phyloP scores from a whole-genome alignment of 1,140 invertebrate species.

The Sitobion miscanthi region DNA sequence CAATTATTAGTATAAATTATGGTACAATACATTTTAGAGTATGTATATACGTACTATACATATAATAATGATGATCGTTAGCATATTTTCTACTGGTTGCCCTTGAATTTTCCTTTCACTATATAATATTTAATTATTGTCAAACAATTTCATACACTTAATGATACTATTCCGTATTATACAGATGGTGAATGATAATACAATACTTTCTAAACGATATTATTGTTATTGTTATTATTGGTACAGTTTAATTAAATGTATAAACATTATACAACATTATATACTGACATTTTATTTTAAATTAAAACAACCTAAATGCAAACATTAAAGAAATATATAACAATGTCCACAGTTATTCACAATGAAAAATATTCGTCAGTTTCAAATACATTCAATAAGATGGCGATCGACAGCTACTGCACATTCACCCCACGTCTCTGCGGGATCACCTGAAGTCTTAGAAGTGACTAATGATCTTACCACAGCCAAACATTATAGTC shows the following conservation, averaged over 20 bases:
- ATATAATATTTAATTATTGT: neutral
- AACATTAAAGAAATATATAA: neutral
- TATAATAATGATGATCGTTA: neutral
- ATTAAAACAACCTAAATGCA: neutral
- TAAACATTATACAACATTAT: neutral
- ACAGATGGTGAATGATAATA: neutral
- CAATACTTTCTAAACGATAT: neutral
- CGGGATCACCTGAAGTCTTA: neutral
- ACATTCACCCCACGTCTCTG: neutral
- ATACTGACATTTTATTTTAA: no score
- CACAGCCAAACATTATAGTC: constrained; percentile 68
- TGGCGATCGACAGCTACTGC: constrained; percentile 35
- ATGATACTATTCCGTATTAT: neutral
- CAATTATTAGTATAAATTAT: neutral
- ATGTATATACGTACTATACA: no score
- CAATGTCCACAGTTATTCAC: neutral
- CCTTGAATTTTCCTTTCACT: constrained; percentile 28
- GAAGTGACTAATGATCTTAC: constrained; percentile 35
- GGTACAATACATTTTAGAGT: neutral
- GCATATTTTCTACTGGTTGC: neutral
- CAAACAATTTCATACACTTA: neutral
- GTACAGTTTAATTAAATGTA: neutral
- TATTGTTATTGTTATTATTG: neutral
- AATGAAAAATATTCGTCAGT: constrained; percentile 48
- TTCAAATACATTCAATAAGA: constrained; percentile 1